Percentiles rank a stretch among this genome's conserved stretches.
Evolutionary conservation across 2,797 vertebrate genomes (phyloP).

Genomic region (Trachurus trachurus): DNA sequence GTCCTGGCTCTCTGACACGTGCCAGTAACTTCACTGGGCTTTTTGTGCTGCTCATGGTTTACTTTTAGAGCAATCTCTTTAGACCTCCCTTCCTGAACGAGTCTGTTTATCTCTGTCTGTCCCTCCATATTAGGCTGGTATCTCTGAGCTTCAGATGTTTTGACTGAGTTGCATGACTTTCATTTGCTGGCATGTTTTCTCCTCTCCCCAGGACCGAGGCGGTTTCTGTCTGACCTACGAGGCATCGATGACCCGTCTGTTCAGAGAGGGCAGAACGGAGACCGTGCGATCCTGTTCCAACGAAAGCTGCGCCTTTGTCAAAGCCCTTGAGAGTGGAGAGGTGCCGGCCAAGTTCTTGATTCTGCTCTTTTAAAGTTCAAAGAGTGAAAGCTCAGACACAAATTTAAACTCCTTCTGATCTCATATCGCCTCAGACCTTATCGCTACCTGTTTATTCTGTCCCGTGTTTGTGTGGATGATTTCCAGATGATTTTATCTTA

Average conservation of each 20-base stretch:
- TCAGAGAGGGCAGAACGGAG: constrained; percentile 92
- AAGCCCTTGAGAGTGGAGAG: constrained; percentile 82
- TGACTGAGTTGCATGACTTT: too few species aligned
- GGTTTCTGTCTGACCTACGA: constrained; percentile 92
- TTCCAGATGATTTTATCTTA: not conserved
- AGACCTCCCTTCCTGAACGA: too few species aligned
- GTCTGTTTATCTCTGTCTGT: not conserved
- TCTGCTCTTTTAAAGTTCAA: not conserved
- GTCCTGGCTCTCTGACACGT: too few species aligned
- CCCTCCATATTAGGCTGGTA: not conserved
- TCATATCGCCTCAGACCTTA: too few species aligned
- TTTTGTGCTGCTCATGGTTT: too few species aligned
- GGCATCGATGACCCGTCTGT: constrained; percentile 92
- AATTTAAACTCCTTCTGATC: not conserved
- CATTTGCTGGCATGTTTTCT: not conserved
- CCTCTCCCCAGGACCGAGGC: constrained; percentile 85
- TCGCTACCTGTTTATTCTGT: too few species aligned
- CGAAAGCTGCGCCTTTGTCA: constrained; percentile 89
- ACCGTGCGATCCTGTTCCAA: constrained; percentile 91
- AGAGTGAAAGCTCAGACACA: not conserved
- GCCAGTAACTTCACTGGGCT: too few species aligned
- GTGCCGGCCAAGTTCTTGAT: constrained; percentile 33
- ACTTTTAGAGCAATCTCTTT: not conserved
- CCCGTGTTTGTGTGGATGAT: not conserved
- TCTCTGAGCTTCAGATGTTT: not conserved